Evolutionary conservation across 2,113 vertebrate genomes (phyloP), one percentile per base, ranked within the genome.

Genomic region (Vulpes lagopus): DNA sequence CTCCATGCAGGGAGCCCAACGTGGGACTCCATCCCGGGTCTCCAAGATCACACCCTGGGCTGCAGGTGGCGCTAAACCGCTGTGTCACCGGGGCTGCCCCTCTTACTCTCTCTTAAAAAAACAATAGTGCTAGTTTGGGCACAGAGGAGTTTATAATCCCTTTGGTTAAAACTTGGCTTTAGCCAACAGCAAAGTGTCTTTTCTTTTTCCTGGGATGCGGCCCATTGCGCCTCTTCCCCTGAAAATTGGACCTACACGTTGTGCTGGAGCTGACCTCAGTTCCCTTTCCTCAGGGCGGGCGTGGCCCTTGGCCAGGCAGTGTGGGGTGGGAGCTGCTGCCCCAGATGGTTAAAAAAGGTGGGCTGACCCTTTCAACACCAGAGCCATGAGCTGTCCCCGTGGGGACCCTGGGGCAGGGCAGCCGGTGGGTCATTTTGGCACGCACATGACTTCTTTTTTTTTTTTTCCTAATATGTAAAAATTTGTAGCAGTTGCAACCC

Each of bases 111-210:
- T 27, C 81, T 89, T 89, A 74, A 6, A 32, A 67, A 82, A 49
- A 89, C 65, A 71, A 15, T 55, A 22, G 85, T 32, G 2, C 65
- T 85, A 30, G 85, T 69, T 71, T 79, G 93, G 49, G 6, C 0
- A 1, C 92, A 59, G 88, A 92, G 89, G 84, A 96, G 94, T 92
- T 30, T 43, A 64, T 95, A 88, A 51, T n/a, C 4, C 83, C 95
- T 89, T 69, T 86, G 96, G 94, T 35, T 96, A 22, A 92, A 86
- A 80, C 5, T 1, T 2, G 62, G 57, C 82, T 85, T 49, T n/a
- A n/a, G 16, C 64, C 65, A n/a, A 57, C 73, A 38, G 51, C 57
- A 19, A 4, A 51, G 35, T 65, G 69, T 95, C 94, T 81, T 91
- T 60, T 57, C 43, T 38, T 15, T 27, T 51, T 51, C 35, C 74